Percentiles rank a stretch among this genome's conserved stretches.
These are phyloP conservation scores for Pseudochirops cupreus DNA, from an alignment of 2,797 vertebrate genomes.

Conservation along the genomic window DNA sequence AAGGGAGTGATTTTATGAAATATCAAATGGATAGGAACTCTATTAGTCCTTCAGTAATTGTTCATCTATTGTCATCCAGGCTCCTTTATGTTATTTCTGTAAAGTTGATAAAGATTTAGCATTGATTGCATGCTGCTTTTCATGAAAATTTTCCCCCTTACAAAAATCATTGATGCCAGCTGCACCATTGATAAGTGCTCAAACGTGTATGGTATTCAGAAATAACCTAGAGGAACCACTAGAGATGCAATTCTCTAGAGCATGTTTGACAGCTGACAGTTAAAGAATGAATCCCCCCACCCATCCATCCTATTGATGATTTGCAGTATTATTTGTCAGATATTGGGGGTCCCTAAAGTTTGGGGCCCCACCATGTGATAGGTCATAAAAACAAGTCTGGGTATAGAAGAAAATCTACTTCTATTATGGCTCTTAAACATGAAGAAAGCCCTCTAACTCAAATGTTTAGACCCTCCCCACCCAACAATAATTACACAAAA, in stretches of 20 bases:
- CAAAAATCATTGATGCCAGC: too few relatives aligned
- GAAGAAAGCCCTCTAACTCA: not conserved
- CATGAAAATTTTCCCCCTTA: not conserved
- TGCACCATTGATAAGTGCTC: too few relatives aligned
- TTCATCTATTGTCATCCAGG: too few relatives aligned
- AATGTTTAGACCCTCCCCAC: not conserved
- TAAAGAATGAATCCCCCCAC: not conserved
- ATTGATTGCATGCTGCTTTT: not conserved
- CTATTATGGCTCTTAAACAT: not conserved
- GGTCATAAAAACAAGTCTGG: not conserved
- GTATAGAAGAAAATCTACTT: not conserved
- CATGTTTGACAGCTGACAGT: not conserved
- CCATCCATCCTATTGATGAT: not conserved
- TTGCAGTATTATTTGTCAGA: not conserved
- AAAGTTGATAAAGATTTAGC: not conserved
- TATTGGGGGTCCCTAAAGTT: not conserved
- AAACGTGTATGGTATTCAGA: too few relatives aligned
- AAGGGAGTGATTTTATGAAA: not conserved
- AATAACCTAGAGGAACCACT: not conserved
- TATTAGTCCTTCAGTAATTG: not conserved
- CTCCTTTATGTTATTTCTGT: not conserved
- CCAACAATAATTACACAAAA: not conserved
- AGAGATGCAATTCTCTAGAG: not conserved
- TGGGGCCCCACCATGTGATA: not conserved
- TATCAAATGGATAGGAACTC: not conserved